Evolutionary conservation across 2,113 vertebrate species (phyloP).

Genomic region (Cololabis saira): DNA sequence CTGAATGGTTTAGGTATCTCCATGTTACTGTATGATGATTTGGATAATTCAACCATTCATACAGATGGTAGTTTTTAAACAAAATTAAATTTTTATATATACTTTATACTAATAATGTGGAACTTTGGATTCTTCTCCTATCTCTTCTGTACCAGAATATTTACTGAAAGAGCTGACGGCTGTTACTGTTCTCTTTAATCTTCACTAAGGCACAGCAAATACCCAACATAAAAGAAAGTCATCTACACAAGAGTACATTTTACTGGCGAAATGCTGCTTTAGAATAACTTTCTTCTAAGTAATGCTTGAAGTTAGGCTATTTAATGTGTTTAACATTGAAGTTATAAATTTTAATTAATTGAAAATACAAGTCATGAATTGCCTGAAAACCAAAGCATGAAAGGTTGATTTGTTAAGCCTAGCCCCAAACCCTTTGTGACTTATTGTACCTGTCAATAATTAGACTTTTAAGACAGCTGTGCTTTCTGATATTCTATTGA

Average conservation of each 20-base stretch:
- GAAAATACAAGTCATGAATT: conserved; percentile 34
- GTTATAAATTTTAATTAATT: conserved; percentile 57
- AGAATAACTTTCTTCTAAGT: conserved; percentile 58
- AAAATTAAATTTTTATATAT: conserved; percentile 43
- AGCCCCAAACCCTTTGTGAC: conserved; percentile 33
- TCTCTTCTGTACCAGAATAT: conserved; percentile 63
- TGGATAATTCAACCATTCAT: conserved; percentile 29
- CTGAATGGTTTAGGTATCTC: conserved; percentile 37
- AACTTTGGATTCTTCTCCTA: conserved; percentile 62
- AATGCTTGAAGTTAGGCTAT: conserved; percentile 47
- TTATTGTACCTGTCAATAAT: conserved; percentile 37
- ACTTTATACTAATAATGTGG: not conserved
- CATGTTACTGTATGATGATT: conserved; percentile 35
- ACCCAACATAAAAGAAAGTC: conserved; percentile 56
- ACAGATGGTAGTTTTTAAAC: conserved; percentile 33
- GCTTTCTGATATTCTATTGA: conserved; percentile 22
- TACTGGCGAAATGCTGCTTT: conserved; percentile 36
- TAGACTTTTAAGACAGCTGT: conserved; percentile 26
- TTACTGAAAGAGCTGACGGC: conserved; percentile 55
- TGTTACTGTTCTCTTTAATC: conserved; percentile 60
- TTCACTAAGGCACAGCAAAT: conserved; percentile 55
- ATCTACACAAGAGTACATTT: conserved; percentile 31
- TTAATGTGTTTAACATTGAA: conserved; percentile 45
- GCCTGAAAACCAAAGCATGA: conserved; percentile 40
- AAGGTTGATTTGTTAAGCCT: conserved; percentile 37